phyloP scores from a whole-genome alignment of 2,888 invertebrate species.

The Ypsolopha sequella region DNA sequence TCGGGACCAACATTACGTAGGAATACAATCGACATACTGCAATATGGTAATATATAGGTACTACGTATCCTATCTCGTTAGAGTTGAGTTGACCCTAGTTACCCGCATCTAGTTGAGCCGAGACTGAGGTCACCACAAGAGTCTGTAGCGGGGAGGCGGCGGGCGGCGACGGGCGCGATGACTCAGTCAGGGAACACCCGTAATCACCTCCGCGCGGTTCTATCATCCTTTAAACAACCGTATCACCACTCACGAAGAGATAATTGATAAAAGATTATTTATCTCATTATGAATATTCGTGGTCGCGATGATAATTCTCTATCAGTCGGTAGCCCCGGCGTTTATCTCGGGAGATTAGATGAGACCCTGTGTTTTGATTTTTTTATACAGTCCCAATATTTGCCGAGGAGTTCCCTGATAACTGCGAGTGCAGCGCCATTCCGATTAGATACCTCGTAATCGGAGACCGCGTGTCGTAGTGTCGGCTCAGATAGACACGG shows the following conservation, averaged over 20 bases:
- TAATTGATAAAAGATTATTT: slow-evolving; percentile 71
- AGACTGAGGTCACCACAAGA: too few relatives aligned
- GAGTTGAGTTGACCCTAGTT: too few relatives aligned
- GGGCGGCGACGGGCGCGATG: background rate
- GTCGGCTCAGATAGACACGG: too few relatives aligned
- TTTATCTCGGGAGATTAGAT: slow-evolving; percentile 69
- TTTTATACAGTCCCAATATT: slow-evolving; percentile 64
- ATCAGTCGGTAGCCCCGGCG: slow-evolving; percentile 66
- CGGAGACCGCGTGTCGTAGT: slow-evolving; percentile 6
- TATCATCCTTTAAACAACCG: slow-evolving; percentile 68
- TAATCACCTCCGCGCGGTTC: slow-evolving; percentile 45
- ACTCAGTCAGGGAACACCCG: slow-evolving; percentile 35
- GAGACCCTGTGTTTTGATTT: slow-evolving; percentile 69
- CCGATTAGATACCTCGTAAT: slow-evolving; percentile 54
- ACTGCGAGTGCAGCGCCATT: slow-evolving; percentile 32
- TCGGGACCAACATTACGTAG: too few relatives aligned
- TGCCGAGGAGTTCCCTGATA: slow-evolving; percentile 69
- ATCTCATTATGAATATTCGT: slow-evolving; percentile 70
- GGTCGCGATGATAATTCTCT: slow-evolving; percentile 65
- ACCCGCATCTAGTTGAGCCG: too few relatives aligned
- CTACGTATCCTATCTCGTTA: too few relatives aligned
- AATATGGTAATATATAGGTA: too few relatives aligned
- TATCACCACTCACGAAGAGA: slow-evolving; percentile 60
- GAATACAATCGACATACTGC: too few relatives aligned
- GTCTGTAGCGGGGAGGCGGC: too few relatives aligned